Evolutionary conservation across 2,888 invertebrate genomes (phyloP), one percentile per base, ranked within the genome.

Genomic region (Agriotes lineatus): DNA sequence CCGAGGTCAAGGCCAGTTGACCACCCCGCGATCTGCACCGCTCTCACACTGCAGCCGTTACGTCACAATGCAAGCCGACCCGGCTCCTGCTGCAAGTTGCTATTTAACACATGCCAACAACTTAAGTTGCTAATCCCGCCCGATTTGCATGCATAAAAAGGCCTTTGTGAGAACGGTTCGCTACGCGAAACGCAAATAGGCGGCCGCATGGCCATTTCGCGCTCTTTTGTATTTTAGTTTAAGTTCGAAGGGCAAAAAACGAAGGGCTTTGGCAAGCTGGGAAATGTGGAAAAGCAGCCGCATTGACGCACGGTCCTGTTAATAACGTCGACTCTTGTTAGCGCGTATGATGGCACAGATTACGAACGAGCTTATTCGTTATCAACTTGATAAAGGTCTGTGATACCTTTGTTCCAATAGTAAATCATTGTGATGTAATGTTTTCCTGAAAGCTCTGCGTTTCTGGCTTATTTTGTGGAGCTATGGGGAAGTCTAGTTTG

Each of bases 1-100:
- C 72, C 68, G 60, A 54, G 74, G 74, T 73, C 75, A 73, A 71
- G 74, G 72, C 67, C 72, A 72, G 64, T 62, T 72, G 70, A 74
- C 72, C 70, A 67, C 70, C 68, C 70, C 58, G 64, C 72, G 69
- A 71, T 69, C 72, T 62, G 66, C 66, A 35, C 48, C 65, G 42
- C 39, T 68, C 64, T 61, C 61, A 48, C 52, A 61, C 59, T 72
- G 66, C 66, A 67, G 66, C 63, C 60, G 63, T 72, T 72, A 60
- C 70, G 72, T 72, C 72, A 72, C 69, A 70, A 58, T 64, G 58
- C 63, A 54, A 56, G 44, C 42, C 30, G 63, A 61, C 33, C 54
- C 44, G 48, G 63, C 63, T 44, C 44, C 60, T 37, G 25, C 62
- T 39, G 39, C 48, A 48, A 48, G 37, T 61, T 61, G 39, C 52